Evolutionary conservation across 2,888 invertebrate species (phyloP).

Genomic region (Tolmerus cingulatus): DNA sequence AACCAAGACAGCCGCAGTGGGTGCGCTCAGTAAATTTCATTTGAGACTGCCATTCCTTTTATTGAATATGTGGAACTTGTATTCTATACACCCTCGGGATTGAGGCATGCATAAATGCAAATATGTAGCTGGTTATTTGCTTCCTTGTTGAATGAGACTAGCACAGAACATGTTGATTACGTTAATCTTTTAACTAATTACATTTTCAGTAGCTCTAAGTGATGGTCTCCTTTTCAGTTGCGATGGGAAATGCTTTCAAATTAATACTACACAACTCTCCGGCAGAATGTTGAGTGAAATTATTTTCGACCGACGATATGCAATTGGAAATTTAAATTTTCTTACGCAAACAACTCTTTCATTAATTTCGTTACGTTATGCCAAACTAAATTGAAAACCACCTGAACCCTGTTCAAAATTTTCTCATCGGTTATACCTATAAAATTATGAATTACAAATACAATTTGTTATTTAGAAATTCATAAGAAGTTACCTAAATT

Average conservation of each 20-base stretch:
- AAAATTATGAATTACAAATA: neutral
- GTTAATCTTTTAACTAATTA: neutral
- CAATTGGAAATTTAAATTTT: neutral
- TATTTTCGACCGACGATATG: neutral
- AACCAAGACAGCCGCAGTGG: neutral
- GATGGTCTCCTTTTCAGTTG: neutral
- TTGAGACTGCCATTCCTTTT: conserved; percentile 17
- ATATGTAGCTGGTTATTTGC: neutral
- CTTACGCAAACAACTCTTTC: neutral
- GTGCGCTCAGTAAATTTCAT: conserved; percentile 1
- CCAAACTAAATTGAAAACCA: neutral
- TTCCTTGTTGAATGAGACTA: neutral
- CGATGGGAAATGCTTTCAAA: neutral
- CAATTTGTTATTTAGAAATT: neutral
- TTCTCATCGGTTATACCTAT: neutral
- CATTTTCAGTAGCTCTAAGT: neutral
- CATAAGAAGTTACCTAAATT: neutral
- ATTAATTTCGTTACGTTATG: neutral
- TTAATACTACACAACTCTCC: neutral
- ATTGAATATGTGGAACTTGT: neutral
- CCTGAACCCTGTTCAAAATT: neutral
- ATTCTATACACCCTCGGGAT: neutral
- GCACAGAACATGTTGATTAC: neutral
- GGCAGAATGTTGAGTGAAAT: neutral
- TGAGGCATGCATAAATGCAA: neutral